Evolutionary conservation across 2,797 vertebrate species (phyloP).

Genomic region (Lemur catta): DNA sequence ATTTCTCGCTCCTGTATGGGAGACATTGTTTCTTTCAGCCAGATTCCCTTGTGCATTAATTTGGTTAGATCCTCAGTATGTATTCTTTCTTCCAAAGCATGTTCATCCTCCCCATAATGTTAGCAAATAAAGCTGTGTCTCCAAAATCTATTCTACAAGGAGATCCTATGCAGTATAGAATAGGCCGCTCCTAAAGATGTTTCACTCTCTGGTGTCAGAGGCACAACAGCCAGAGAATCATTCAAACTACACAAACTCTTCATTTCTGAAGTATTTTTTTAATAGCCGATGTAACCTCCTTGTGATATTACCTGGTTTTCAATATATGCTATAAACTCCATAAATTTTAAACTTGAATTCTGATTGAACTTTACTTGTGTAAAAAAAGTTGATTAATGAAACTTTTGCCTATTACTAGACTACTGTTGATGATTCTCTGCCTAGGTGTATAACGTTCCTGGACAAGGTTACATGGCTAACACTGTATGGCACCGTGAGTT

Average conservation of each 20-base stretch:
- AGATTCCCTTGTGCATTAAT: neutral
- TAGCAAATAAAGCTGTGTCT: neutral
- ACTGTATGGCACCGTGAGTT: neutral
- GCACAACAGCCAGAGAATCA: neutral
- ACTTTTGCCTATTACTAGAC: neutral
- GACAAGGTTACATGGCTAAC: neutral
- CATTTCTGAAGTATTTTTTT: neutral
- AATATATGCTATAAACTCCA: neutral
- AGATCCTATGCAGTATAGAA: rapidly evolving
- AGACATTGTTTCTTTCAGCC: neutral
- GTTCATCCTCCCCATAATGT: neutral
- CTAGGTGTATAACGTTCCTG: neutral
- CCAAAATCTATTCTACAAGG: neutral
- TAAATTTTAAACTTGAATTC: neutral
- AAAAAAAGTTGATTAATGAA: neutral
- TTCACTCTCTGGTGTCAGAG: neutral
- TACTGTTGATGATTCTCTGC: neutral
- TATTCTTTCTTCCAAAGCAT: neutral
- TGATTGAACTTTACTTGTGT: neutral
- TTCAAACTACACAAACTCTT: neutral
- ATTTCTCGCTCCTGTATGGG: neutral
- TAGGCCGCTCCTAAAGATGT: rapidly evolving
- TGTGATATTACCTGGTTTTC: neutral
- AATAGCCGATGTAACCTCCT: neutral
- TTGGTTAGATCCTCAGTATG: neutral